Evolutionary conservation across 2,888 invertebrate species (phyloP).

Genomic region (Torymus tubicola): DNA sequence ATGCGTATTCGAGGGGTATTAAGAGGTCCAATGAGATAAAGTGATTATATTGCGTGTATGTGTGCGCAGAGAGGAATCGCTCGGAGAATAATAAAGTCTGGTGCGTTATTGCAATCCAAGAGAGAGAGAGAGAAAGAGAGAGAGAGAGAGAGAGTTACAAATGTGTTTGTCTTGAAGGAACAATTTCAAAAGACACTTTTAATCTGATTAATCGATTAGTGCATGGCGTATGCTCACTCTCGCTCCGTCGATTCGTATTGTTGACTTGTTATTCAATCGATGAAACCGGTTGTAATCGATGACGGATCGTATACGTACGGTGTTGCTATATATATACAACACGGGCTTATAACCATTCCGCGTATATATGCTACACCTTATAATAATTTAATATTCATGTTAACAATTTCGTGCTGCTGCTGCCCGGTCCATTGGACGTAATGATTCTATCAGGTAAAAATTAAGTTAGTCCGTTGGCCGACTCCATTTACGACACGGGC

Average conservation of each 20-base stretch:
- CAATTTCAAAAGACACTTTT: conserved; percentile 35
- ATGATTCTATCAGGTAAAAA: conserved; percentile 24
- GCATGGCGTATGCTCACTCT: background rate
- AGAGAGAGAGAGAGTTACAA: conserved; percentile 2
- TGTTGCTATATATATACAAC: conserved; percentile 6
- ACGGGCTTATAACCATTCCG: conserved; percentile 11
- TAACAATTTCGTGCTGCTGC: conserved; percentile 36
- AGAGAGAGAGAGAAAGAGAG: background rate
- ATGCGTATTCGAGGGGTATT: conserved; percentile 12
- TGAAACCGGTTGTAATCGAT: conserved; percentile 44
- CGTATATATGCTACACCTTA: background rate
- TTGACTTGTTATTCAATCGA: conserved; percentile 29
- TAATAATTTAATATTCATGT: conserved; percentile 39
- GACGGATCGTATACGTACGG: conserved; percentile 20
- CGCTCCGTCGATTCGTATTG: conserved; percentile 20
- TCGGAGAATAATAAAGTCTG: conserved; percentile 24
- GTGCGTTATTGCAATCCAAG: conserved; percentile 13
- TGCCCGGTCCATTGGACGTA: background rate
- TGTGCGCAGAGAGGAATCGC: background rate
- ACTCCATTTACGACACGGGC: background rate
- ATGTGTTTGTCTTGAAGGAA: conserved; percentile 8
- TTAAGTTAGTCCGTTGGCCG: background rate
- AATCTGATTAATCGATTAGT: conserved; percentile 43
- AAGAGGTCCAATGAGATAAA: conserved; percentile 34
- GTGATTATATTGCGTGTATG: conserved; percentile 1